Evolutionary conservation across 1,140 invertebrate genomes (phyloP), one percentile per base, ranked within the genome.

Genomic region (Oreohelix idahoensis): DNA sequence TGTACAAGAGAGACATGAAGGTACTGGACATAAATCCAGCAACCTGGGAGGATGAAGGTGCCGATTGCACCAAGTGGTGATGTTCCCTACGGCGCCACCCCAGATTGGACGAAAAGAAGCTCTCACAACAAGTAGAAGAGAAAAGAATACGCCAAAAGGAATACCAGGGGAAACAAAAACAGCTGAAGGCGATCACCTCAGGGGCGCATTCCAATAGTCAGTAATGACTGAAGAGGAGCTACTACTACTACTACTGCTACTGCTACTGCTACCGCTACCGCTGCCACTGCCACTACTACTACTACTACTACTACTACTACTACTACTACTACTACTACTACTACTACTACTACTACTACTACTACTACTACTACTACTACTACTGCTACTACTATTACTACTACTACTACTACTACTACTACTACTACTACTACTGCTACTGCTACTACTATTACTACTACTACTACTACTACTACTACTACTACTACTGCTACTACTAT

Each of bases 251-350:
- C 73, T 75, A 75, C 73, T 75, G 35, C 73, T 75, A 75, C 73
- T 75, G 35, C 73, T 75, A 75, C 73, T 75, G 35, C 73, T 75
- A 75, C 73, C 35, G 35, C 73, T 75, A 75, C 73, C 35, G 35
- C 73, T 75, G 35, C 73, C 35, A 75, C 73, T 75, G 35, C 73
- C 35, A 75, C 73, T 75, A 75, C 73, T 75, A 75, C 73, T 75
- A 75, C 73, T 75, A 75, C 73, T 75, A 75, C 73, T 75, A 75
- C 73, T 75, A 75, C 73, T 75, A 75, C 73, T 75, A 75, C 73
- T 75, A 75, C 73, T 75, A 75, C 73, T 75, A 75, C 73, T 75
- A 75, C 73, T 75, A 75, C 73, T 45, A 75, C 73, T 75, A 75
- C 73, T 75, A 75, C 73, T 45, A 75, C 73, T 75, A 75, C 73